These are phyloP conservation scores for Cosmia pyralina DNA, from an alignment of 2,888 invertebrate genomes.

Conservation along the genomic window DNA sequence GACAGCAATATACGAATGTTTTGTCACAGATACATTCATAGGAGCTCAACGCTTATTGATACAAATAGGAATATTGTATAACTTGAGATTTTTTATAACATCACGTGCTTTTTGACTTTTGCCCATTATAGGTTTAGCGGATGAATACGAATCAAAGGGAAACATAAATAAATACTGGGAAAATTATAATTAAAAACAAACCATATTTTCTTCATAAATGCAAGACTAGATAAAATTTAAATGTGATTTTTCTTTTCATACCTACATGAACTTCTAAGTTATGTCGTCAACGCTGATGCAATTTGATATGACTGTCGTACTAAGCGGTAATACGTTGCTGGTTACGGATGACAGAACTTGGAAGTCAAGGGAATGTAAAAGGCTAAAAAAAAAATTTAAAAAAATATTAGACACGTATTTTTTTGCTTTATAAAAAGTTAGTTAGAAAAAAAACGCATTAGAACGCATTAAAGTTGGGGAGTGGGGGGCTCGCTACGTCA, in stretches of 20 bases:
- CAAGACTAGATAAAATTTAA: background rate
- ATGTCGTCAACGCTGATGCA: background rate
- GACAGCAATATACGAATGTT: conserved; percentile 12
- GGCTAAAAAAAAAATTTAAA: too few relatives aligned
- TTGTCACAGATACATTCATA: conserved; percentile 19
- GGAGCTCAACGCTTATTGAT: conserved; percentile 1
- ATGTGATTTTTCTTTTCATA: conserved; percentile 1
- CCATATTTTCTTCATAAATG: background rate
- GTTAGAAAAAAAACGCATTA: too few relatives aligned
- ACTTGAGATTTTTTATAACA: conserved; percentile 5
- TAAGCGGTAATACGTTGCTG: background rate
- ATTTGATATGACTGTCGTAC: conserved; percentile 8
- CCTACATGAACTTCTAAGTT: conserved; percentile 3
- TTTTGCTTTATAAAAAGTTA: too few relatives aligned
- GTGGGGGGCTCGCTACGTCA: too few relatives aligned
- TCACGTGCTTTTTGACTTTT: conserved; percentile 3
- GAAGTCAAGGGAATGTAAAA: conserved; percentile 5
- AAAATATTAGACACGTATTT: too few relatives aligned
- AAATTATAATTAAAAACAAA: background rate
- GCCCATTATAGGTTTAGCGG: background rate
- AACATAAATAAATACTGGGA: background rate
- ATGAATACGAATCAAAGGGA: background rate
- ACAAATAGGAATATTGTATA: conserved; percentile 5
- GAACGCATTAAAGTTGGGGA: too few relatives aligned
- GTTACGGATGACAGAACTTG: background rate